Conservation (phyloP, 2,113 vertebrate species). For the Ahaetulla prasina region DNA sequence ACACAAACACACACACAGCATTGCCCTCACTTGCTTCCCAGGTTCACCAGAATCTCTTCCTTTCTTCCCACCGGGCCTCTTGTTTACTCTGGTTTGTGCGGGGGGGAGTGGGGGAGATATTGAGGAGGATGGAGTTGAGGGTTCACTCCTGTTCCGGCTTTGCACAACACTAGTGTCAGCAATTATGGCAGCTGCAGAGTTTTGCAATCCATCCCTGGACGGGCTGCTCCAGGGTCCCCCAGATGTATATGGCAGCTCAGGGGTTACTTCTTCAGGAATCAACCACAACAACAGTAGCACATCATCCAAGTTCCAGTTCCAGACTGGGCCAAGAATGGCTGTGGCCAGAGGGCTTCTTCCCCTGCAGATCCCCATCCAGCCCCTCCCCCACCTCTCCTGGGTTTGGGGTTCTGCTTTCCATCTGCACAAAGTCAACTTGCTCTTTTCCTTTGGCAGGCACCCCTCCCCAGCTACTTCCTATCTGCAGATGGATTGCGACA, state of each 20-base stretch:
- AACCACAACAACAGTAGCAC: background rate
- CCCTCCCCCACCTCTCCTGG: background rate
- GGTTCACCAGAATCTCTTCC: background rate
- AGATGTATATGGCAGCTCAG: background rate
- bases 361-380: background rate
- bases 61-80: background rate
- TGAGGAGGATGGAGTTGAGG: background rate
- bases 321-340: background rate
- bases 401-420: background rate
- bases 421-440: background rate
- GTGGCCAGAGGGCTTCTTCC: background rate
- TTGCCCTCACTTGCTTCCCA: background rate
- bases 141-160: background rate
- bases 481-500: background rate
- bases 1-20: too few relatives aligned
- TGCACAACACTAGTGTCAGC: background rate
- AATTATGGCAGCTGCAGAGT: background rate
- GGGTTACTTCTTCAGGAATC: background rate
- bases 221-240: background rate
- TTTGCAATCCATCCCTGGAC: background rate
- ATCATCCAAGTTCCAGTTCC: background rate
- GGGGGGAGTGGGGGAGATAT: background rate
- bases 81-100: background rate
- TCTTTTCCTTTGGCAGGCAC: background rate
- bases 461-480: background rate